Evolutionary conservation across 2,888 invertebrate genomes (phyloP).

Genomic region (Tenthredo notha): DNA sequence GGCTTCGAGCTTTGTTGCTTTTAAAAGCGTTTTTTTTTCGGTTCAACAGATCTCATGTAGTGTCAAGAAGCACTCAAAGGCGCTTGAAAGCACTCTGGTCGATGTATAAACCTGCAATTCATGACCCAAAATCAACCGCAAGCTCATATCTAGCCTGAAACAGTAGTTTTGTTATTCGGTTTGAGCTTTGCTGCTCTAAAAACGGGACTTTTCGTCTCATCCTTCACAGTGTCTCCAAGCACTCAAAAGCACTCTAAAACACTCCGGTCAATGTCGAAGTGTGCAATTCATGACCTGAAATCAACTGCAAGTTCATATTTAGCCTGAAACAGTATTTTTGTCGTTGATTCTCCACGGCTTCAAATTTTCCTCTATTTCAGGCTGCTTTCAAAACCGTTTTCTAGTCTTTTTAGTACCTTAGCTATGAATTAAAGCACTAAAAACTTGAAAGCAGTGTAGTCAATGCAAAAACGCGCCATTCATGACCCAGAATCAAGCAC

Average conservation of each 20-base stretch:
- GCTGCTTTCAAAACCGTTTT: not conserved
- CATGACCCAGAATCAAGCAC: too few relatives aligned
- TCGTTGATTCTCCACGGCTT: not conserved
- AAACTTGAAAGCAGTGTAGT: too few relatives aligned
- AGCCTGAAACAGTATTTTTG: not conserved
- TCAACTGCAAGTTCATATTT: not conserved
- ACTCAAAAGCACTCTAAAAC: not conserved
- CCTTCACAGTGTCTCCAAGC: not conserved
- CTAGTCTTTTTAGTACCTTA: not conserved
- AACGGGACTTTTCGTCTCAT: not conserved
- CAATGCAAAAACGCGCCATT: too few relatives aligned
- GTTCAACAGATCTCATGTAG: not conserved
- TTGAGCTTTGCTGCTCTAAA: too few relatives aligned
- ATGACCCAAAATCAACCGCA: not conserved
- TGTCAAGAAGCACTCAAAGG: not conserved
- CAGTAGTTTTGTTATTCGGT: not conserved
- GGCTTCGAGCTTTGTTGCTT: not conserved
- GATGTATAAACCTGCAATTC: not conserved
- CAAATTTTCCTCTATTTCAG: not conserved
- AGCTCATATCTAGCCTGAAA: not conserved
- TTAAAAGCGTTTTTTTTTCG: not conserved
- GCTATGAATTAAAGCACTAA: not conserved
- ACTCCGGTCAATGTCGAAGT: not conserved
- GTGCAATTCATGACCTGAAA: not conserved
- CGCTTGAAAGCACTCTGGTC: not conserved